phyloP scores from a whole-genome alignment of 1,140 invertebrate genomes.

The Teleopsis dalmanni region DNA sequence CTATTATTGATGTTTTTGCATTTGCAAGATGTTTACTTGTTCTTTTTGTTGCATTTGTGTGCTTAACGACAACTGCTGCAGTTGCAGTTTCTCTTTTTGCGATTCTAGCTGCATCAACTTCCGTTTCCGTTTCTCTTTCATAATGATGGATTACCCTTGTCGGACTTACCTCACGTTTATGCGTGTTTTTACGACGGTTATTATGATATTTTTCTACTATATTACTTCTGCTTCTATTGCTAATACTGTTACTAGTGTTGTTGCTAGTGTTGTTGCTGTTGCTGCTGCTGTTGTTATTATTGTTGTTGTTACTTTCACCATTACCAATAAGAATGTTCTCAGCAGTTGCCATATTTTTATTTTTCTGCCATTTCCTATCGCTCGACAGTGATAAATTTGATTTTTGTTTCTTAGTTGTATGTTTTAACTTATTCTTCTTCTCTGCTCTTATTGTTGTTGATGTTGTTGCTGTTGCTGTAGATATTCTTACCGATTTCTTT shows the following conservation, averaged over 20 bases:
- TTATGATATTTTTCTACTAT: constrained; percentile 35
- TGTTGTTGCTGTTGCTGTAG: constrained; percentile 14
- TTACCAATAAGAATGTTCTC: no score
- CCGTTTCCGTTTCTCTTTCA: constrained; percentile 14
- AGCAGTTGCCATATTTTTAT: constrained; percentile 1
- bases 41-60: background rate
- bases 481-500: background rate
- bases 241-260: constrained; percentile 20
- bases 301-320: no score
- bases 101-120: constrained; percentile 14
- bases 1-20: constrained; percentile 2
- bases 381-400: constrained; percentile 44
- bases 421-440: constrained; percentile 17
- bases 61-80: background rate
- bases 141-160: constrained; percentile 40
- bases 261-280: constrained; percentile 25
- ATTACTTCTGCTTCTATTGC: constrained; percentile 22
- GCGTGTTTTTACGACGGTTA: constrained; percentile 40
- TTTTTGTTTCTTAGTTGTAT: constrained; percentile 21
- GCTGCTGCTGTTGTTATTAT: constrained; percentile 13
- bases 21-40: constrained; percentile 1
- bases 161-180: constrained; percentile 30
- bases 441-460: constrained; percentile 7
- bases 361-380: background rate
- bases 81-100: constrained; percentile 8